phyloP scores from a whole-genome alignment of 2,113 vertebrate species.

The Willisornis vidua region DNA sequence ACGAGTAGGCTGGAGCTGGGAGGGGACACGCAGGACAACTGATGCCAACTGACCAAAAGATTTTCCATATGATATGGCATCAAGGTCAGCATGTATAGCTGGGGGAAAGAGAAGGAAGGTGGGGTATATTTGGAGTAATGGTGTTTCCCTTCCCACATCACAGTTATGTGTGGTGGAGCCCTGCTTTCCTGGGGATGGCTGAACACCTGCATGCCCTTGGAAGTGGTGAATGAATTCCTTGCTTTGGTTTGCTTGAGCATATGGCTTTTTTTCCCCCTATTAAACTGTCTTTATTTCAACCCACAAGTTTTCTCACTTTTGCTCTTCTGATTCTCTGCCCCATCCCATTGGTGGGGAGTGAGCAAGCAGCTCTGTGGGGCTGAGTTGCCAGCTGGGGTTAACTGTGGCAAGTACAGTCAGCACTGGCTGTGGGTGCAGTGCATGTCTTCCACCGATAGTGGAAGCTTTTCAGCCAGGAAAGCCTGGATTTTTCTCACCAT shows the following conservation, averaged over 20 bases:
- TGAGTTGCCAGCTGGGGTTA: not conserved
- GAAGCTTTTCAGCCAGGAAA: not conserved
- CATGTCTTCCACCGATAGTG: not conserved
- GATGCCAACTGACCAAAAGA: not conserved
- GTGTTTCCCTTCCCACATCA: not conserved
- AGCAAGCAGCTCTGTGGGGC: not conserved
- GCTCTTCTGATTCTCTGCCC: too few relatives aligned
- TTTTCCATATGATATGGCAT: accelerated
- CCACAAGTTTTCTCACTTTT: not conserved
- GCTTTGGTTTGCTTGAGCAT: not conserved
- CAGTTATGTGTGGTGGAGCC: accelerated
- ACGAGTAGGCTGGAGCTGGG: accelerated
- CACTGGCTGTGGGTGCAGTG: not conserved
- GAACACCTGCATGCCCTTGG: not conserved
- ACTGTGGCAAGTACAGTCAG: not conserved
- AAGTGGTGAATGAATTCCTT: not conserved
- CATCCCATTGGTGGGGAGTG: accelerated
- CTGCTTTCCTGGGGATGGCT: not conserved
- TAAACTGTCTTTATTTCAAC: not conserved
- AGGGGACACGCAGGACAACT: not conserved
- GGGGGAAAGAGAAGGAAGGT: not conserved
- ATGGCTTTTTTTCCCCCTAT: not conserved
- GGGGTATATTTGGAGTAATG: not conserved
- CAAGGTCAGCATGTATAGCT: not conserved
- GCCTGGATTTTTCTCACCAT: not conserved